Percentiles rank a stretch among this genome's conserved stretches.
Conservation (phyloP, 1,140 invertebrate species). For the Bathynomus jamesi region DNA sequence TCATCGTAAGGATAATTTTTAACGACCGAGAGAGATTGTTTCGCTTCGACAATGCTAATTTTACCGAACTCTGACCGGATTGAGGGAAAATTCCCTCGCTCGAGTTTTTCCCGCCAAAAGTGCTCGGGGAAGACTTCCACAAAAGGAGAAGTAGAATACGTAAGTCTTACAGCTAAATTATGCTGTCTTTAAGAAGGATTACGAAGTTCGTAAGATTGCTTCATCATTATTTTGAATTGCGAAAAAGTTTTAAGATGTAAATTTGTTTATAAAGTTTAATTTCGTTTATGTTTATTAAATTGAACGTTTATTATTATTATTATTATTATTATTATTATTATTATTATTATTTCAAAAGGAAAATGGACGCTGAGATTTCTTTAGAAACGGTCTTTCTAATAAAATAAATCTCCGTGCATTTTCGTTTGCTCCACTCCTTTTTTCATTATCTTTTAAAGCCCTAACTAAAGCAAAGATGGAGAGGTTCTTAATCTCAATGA, state of each 20-base stretch:
- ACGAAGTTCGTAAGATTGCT: background rate
- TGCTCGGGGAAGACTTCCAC: background rate
- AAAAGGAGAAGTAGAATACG: background rate
- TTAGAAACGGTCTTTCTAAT: no score
- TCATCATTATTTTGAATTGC: slow-evolving; percentile 1
- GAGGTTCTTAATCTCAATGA: background rate
- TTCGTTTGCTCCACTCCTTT: background rate
- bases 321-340: no score
- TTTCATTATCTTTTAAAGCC: background rate
- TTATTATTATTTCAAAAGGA: no score
- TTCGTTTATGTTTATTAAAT: slow-evolving; percentile 1
- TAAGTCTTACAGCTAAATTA: background rate
- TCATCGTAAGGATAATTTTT: background rate
- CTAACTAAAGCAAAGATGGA: background rate
- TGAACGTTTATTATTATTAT: no score
- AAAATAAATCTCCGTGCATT: background rate
- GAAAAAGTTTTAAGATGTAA: background rate
- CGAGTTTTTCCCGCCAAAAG: background rate
- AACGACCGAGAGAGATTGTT: background rate
- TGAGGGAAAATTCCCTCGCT: background rate
- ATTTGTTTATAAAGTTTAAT: background rate
- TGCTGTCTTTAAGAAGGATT: background rate
- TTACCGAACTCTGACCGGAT: background rate
- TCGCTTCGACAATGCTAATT: background rate
- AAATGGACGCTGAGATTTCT: no score